Evolutionary conservation across 2,113 vertebrate genomes (phyloP), one percentile per base, ranked within the genome.

Genomic region (Macquaria ambigua): DNA sequence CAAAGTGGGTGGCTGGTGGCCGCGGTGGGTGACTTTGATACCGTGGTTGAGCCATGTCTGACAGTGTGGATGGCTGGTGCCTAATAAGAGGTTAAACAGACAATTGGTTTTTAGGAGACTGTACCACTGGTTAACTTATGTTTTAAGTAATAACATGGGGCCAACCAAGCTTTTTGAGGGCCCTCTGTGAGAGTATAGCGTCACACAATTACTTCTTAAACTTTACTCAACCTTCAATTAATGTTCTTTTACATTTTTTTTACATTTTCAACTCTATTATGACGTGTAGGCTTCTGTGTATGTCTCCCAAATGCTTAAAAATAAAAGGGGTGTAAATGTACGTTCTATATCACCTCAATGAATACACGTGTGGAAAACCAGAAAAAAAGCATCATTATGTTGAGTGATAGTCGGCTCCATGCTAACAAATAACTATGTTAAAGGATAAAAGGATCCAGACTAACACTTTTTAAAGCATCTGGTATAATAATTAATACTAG

Each of bases 41-140:
- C 90, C 92, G 94, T 92, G 91, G 83, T 90, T 95, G 79, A 87
- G 90, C 74, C 82, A 89, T 95, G 93, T 96, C 91, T 89, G 58
- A 95, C 90, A 96, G 92, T 96, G 92, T 96, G 93, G 92, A 91
- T 52, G 31, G 31, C 95, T 93, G 79, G 93, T 97, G 52, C 21
- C 59, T 48, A 52, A 72, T 50, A 28, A 93, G 92, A 95, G 94
- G 16, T 62, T 12, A 93, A 95, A 96, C 93, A 28, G n/a, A 77
- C 50, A 77, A 18, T 41, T 16, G 41, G 3, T 48, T 53, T 48
- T 75, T 25, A 46, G 12, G n/a, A 43, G 28, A 39, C 20, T 31
- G 6, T 61, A 31, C 25, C 15, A 61, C 37, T 74, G 16, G 15
- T 43, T 50, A 50, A 12, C n/a, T 28, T 50, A 0, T 62, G 15